Evolutionary conservation across 1,140 invertebrate species (phyloP), one percentile per base, ranked within the genome.

Genomic region (Fopius arisanus): DNA sequence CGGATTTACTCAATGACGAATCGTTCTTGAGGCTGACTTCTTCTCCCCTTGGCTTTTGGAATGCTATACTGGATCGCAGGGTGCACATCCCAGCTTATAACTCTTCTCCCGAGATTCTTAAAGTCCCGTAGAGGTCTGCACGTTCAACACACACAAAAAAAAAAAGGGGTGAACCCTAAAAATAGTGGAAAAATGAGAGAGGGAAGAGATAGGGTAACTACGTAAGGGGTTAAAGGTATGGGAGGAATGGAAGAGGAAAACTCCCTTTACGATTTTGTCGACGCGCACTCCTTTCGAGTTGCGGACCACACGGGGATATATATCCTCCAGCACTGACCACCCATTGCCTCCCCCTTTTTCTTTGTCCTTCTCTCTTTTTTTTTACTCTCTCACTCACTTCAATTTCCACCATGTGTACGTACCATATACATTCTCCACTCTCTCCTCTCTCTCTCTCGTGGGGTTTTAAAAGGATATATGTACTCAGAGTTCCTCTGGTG

Each of bases 101-200:
- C 62, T 65, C 62, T 65, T 65, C 54, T 59, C 29, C 62, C 29
- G 28, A 65, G 62, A 65, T 65, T 65, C 62, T 65, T 65, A 65
- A 65, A 65, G n/a, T 33, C 29, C 28, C 54, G 54, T 31, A 65
- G 62, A 65, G 62, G 26, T 65, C n/a, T 65, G n/a, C n/a, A 16
- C 28, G 29, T 65, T 31, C 9, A 65, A 29, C 43, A 48, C 43
- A 48, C 10, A 5, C 5, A 16, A 48, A 48, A 48, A 14, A 48
- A 48, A 48, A 48, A 37, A 4, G 5, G 12, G 12, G 33, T 12
- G 5, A 37, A 37, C 5, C 5, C 5, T 37, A 23, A 59, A 59
- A 59, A 59, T 59, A 26, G 29, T 65, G n/a, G n/a, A 65, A 65
- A 65, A 31, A 65, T 3, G 29, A 65, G 10, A 65, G 28, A n/a